phyloP scores from a whole-genome alignment of 2,113 vertebrate genomes.

The Dendropsophus ebraccatus region DNA sequence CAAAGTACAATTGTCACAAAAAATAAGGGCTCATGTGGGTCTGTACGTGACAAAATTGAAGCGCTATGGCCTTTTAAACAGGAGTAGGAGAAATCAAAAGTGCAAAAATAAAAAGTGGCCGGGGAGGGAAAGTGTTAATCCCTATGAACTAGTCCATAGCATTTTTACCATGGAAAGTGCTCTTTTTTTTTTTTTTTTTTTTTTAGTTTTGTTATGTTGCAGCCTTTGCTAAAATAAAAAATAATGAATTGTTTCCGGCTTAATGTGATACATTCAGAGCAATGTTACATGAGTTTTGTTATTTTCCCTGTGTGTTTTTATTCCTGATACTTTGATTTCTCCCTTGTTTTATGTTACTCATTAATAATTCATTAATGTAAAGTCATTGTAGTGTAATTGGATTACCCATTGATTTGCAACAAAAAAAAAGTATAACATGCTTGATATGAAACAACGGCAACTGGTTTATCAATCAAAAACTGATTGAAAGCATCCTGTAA shows the following conservation, averaged over 20 bases:
- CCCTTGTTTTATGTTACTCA: not conserved
- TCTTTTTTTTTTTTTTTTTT: too few species aligned
- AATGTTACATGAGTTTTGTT: conserved; percentile 26
- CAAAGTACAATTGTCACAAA: too few species aligned
- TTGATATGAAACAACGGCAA: conserved; percentile 63
- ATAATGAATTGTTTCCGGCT: conserved; percentile 19
- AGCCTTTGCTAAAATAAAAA: too few species aligned
- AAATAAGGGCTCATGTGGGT: too few species aligned
- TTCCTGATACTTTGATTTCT: conserved; percentile 50
- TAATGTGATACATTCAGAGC: conserved; percentile 28
- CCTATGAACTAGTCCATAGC: too few species aligned
- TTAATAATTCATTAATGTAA: conserved; percentile 59
- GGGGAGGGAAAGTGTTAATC: too few species aligned
- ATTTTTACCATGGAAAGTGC: too few species aligned
- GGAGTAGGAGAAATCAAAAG: too few species aligned
- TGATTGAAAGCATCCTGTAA: conserved; percentile 73
- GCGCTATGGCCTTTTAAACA: too few species aligned
- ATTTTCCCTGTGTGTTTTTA: conserved; percentile 56
- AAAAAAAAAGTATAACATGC: conserved; percentile 54
- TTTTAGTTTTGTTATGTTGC: too few species aligned
- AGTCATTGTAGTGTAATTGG: conserved; percentile 59
- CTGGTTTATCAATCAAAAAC: conserved; percentile 69
- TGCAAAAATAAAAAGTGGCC: too few species aligned
- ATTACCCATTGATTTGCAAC: conserved; percentile 65
- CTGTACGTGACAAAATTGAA: too few species aligned